Evolutionary conservation across 2,888 invertebrate genomes (phyloP).

Genomic region (Alentia gelatinosa): DNA sequence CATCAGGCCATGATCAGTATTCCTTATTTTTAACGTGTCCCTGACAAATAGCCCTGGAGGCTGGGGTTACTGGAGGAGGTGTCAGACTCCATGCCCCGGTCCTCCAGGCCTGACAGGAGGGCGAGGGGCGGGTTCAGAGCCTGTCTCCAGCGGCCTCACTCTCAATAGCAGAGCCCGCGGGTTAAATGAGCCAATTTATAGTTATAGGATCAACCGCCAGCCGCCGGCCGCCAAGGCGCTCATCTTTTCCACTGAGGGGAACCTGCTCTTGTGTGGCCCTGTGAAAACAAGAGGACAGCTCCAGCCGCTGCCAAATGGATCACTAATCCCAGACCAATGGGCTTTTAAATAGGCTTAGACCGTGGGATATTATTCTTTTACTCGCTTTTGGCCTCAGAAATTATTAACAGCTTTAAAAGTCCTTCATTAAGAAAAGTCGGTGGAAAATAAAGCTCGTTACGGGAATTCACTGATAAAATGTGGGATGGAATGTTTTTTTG

Average conservation of each 20-base stretch:
- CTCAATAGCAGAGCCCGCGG: no score
- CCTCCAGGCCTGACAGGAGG: no score
- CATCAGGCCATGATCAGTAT: no score
- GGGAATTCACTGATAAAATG: neutral
- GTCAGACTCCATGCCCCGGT: no score
- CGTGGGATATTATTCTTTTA: neutral
- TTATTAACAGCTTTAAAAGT: neutral
- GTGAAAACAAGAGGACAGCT: neutral
- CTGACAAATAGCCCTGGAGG: no score
- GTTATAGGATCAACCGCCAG: neutral
- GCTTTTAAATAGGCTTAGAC: neutral
- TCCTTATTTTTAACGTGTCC: no score
- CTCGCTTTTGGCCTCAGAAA: neutral
- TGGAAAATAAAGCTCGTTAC: slow-evolving; percentile 1
- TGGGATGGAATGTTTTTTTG: neutral
- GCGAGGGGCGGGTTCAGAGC: no score
- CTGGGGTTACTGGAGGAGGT: no score
- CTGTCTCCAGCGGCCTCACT: no score
- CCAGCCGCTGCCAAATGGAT: neutral
- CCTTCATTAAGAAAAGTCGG: neutral
- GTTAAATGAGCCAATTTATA: neutral
- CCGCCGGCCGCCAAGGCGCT: neutral
- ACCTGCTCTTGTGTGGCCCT: neutral
- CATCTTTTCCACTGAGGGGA: neutral
- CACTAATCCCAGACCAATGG: neutral